Base-by-base conservation (phyloP, 1,140 invertebrate genomes). In the Dendrolimus punctatus region DNA sequence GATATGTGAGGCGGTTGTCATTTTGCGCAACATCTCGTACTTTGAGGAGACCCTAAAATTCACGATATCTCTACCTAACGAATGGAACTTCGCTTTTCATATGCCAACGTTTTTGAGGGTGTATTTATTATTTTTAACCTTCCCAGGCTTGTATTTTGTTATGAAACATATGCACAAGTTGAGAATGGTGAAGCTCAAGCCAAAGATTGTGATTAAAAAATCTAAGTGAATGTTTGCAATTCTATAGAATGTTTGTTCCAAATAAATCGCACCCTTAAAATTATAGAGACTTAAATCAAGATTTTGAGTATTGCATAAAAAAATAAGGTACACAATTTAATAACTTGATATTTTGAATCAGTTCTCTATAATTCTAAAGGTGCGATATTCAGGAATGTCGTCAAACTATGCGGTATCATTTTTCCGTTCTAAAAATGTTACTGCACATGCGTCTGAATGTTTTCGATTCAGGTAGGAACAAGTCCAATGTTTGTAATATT, bases 11-110 rank as follows among this genome's bases (percentile, higher is more conserved):
- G 94, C 95, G 49, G 91, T 94, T 5, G 90, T 96, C 40, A 89
- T 95, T 40, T 82, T 95, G 7, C 88, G 93, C 60, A 92, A 95
- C 76, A 95, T 98, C 78, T 94, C 95, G 5, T 96, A 96, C 68
- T 95, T 97, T 81, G 94, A 96, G 62, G 94, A 97, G 74, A 96
- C 95, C 0, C 84, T 91, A 41, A 91, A 87, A 58, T 97, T 95
- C 69, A 92, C 92, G 0, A 66, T 97, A 2, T 86, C 90, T 1
- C 71, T 98, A 71, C 96, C 96, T 2, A 98, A 98, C 80, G 68
- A 83, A 10, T 94, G 90, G 89, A 98, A 98, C 82, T 92, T 95
- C 68, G 90, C 94, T 6, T 97, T 98, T 76, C 91, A 96, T 77
- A 94, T 96, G 86, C 93, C 95, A 6, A 90, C 90, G 1, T 88